Percentiles rank a stretch among this genome's conserved stretches.
phyloP scores from a whole-genome alignment of 2,113 vertebrate genomes.

The Grallaria varia region DNA sequence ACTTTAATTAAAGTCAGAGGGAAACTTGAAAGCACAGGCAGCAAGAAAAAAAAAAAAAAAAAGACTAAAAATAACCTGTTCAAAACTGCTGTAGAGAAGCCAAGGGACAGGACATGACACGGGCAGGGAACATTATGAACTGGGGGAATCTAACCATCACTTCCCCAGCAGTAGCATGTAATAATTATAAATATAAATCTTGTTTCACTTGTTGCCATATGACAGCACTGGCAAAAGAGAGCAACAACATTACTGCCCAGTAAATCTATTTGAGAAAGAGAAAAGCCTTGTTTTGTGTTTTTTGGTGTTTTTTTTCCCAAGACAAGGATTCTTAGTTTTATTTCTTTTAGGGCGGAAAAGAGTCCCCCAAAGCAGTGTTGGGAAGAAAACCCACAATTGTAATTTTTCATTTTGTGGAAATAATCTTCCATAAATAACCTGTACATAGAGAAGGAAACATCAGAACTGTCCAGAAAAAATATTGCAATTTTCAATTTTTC shows the following conservation, averaged over 20 bases:
- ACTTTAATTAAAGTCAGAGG: conserved; percentile 58
- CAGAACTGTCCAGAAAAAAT: neutral
- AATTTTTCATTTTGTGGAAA: neutral
- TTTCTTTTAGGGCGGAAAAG: neutral
- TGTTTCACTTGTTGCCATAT: neutral
- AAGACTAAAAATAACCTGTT: conserved; percentile 17
- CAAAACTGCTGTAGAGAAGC: conserved; percentile 1
- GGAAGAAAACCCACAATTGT: accelerated
- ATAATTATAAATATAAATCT: conserved; percentile 35
- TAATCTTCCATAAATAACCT: neutral
- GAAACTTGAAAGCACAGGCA: conserved; percentile 50
- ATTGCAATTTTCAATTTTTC: neutral
- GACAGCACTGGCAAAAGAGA: neutral
- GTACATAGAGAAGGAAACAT: neutral
- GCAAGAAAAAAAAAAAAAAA: conserved; percentile 37
- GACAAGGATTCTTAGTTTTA: neutral
- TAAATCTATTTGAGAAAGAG: neutral
- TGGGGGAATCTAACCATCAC: neutral
- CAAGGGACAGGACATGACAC: conserved; percentile 14
- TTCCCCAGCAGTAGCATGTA: neutral
- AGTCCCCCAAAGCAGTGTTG: neutral
- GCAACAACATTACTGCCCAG: neutral
- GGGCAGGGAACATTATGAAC: neutral
- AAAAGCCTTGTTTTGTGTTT: neutral
- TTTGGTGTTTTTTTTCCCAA: accelerated